phyloP scores from a whole-genome alignment of 2,797 vertebrate species.

The Microchirus variegatus region DNA sequence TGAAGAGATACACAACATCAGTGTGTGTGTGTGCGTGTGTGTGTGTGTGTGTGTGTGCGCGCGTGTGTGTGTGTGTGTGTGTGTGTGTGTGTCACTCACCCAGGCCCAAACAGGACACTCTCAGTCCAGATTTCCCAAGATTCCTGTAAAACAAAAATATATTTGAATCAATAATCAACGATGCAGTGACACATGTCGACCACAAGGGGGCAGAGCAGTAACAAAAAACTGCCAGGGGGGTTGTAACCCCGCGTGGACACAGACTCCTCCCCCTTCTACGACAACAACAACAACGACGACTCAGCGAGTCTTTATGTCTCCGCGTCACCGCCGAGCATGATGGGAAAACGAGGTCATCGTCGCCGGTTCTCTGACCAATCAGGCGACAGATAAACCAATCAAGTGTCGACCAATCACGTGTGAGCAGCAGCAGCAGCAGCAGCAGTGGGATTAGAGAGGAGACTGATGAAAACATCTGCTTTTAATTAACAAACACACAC shows the following conservation, averaged over 20 bases:
- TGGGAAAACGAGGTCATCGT: background rate
- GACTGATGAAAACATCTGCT: constrained; percentile 9
- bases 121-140: constrained; percentile 86
- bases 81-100: constrained; percentile 68
- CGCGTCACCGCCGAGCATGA: constrained; percentile 1
- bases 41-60: constrained; percentile 8
- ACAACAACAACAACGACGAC: background rate
- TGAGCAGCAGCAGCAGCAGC: background rate
- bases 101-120: constrained; percentile 88
- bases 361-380: background rate
- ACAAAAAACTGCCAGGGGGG: too few species aligned
- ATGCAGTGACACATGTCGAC: background rate
- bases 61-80: constrained; percentile 13
- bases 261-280: too few species aligned
- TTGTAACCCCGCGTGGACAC: too few species aligned
- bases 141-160: constrained; percentile 70
- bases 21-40: constrained; percentile 13
- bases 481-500: constrained; percentile 17
- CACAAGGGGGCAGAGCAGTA: background rate
- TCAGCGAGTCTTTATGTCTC: too few species aligned
- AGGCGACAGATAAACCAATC: background rate
- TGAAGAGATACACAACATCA: constrained; percentile 26
- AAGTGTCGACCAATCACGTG: constrained; percentile 22
- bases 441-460: background rate
- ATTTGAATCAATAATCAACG: background rate